Evolutionary conservation across 2,888 invertebrate genomes (phyloP).

Genomic region (Nemapogon koenigi): DNA sequence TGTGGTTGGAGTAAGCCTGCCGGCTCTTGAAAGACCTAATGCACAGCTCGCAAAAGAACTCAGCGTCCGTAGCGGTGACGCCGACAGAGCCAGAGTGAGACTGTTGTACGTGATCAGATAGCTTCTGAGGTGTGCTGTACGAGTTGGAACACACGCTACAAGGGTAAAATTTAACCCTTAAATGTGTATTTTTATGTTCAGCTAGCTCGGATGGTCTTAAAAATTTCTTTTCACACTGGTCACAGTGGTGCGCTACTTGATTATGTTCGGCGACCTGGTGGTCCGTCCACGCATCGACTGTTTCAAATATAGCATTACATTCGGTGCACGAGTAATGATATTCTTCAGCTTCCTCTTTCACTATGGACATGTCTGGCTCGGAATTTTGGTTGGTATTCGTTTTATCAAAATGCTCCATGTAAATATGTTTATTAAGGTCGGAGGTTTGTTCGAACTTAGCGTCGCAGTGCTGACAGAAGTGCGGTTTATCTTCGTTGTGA

Average conservation of each 20-base stretch:
- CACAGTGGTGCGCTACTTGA: slow-evolving; percentile 61
- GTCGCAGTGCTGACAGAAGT: slow-evolving; percentile 67
- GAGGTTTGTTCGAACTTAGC: slow-evolving; percentile 60
- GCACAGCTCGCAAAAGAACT: slow-evolving; percentile 65
- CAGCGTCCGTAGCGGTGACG: slow-evolving; percentile 28
- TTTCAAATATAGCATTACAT: slow-evolving; percentile 65
- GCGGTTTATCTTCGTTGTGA: slow-evolving; percentile 52
- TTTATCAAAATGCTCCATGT: slow-evolving; percentile 61
- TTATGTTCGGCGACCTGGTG: slow-evolving; percentile 64
- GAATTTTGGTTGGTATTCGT: slow-evolving; percentile 21
- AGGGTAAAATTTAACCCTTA: slow-evolving; percentile 70
- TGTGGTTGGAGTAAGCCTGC: slow-evolving; percentile 61
- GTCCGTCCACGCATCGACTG: slow-evolving; percentile 62
- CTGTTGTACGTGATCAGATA: slow-evolving; percentile 62
- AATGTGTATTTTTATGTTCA: slow-evolving; percentile 71
- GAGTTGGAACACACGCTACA: slow-evolving; percentile 65
- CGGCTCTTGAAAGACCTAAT: slow-evolving; percentile 65
- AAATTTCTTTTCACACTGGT: slow-evolving; percentile 69
- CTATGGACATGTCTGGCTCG: slow-evolving; percentile 48
- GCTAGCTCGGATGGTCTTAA: slow-evolving; percentile 65
- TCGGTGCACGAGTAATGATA: slow-evolving; percentile 67
- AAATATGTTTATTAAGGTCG: slow-evolving; percentile 66
- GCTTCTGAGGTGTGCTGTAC: slow-evolving; percentile 68
- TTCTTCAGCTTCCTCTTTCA: slow-evolving; percentile 57
- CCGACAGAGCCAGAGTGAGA: slow-evolving; percentile 45